Conservation (phyloP, 2,113 vertebrate species). For the Psilopogon haemacephalus region DNA sequence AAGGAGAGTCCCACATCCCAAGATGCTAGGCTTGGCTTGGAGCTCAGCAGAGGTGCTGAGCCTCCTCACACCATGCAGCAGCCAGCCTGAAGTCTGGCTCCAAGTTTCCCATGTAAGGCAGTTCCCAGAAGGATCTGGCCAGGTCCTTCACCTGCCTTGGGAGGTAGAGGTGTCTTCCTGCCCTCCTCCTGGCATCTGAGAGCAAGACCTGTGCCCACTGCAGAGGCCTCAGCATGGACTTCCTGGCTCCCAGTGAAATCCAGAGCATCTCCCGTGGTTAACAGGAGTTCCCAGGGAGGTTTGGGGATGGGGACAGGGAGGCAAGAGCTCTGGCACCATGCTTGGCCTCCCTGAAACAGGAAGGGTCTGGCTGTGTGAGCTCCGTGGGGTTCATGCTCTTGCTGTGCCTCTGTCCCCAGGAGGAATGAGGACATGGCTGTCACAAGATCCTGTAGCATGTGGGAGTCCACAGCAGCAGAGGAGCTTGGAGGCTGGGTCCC, state of each 20-base stretch:
- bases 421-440: rapidly evolving
- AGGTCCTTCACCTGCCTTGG: neutral
- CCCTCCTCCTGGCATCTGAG: neutral
- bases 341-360: neutral
- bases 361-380: neutral
- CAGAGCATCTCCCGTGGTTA: neutral
- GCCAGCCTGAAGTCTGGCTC: neutral
- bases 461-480: neutral
- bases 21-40: neutral
- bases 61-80: rapidly evolving
- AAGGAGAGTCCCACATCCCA: neutral
- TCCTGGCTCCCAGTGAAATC: neutral
- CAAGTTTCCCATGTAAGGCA: rapidly evolving
- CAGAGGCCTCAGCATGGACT: neutral
- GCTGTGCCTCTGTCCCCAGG: neutral
- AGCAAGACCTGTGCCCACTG: rapidly evolving
- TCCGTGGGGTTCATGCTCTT: neutral
- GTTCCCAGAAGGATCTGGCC: neutral
- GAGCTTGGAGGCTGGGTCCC: neutral
- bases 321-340: neutral
- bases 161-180: neutral
- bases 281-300: neutral
- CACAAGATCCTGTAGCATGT: neutral
- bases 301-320: neutral
- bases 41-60: neutral